Base-by-base conservation (phyloP, 2,113 vertebrate species). In the Nerophis ophidion region DNA sequence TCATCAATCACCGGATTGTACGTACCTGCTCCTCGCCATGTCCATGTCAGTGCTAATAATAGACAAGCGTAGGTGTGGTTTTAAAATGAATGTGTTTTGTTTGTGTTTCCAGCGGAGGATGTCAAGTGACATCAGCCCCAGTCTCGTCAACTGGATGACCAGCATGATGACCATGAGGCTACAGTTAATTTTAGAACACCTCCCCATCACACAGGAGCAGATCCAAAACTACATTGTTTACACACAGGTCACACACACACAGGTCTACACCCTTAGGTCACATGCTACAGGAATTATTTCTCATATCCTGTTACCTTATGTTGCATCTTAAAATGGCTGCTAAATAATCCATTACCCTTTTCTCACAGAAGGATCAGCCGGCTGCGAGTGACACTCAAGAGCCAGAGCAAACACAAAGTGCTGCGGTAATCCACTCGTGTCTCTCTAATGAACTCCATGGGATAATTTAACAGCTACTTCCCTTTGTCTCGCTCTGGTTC, bases 111-210 rank as follows among this genome's bases (percentile, higher is more conserved):
- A 96, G 94, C 89, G 93, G 62, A 91, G 93, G 38, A 93, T 96
- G 91, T 95, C 94, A 1, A 91, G 90, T 1, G 94, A 95, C 52
- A 93, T 95, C 67, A 95, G 92, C 64, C 94, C 94, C 1, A 92
- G 91, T 3, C 80, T 96, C 76, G 93, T 95, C 52, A 95, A 92
- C 89, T 96, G 94, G 94, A 89, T 96, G 87, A 95, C 93, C 63
- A 92, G 92, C n/a, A 94, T 96, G 92, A 93, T 96, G 92, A 92
- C 92, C 0, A 91, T 94, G 87, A 89, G 94, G 69, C 90, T 96
- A 57, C 93, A 94, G 75, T 92, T 93, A 46, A 91, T 96, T 5
- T 88, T 95, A 74, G 93, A 94, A 67, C 93, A 94, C 75, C 93
- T 94, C 85, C 94, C 94, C 0, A 81, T 95, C 52, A 89, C 91